phyloP scores from a whole-genome alignment of 2,113 vertebrate genomes.

The Tachuris rubrigastra region DNA sequence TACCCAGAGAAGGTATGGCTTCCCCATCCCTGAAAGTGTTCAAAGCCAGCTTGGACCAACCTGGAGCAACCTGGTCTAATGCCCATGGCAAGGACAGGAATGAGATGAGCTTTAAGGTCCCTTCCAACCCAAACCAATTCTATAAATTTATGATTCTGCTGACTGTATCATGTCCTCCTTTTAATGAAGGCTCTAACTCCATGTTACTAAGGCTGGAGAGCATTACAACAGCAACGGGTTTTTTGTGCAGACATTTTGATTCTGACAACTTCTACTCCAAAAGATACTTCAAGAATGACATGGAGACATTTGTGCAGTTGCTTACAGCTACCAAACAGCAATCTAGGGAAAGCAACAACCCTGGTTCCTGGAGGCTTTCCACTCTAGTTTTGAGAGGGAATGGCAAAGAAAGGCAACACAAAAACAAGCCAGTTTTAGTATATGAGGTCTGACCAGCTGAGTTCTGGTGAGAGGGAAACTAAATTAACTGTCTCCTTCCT shows the following conservation, averaged over 20 bases:
- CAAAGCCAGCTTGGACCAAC: not conserved
- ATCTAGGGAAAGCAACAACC: not conserved
- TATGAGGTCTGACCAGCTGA: not conserved
- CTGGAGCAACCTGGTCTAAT: not conserved
- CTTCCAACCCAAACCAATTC: not conserved
- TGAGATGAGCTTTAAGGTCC: not conserved
- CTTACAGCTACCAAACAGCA: not conserved
- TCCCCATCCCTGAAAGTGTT: not conserved
- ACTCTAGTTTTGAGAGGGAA: not conserved
- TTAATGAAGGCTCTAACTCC: not conserved
- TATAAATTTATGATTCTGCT: not conserved
- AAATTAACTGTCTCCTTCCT: conserved; percentile 25
- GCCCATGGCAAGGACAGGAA: not conserved
- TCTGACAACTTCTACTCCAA: not conserved
- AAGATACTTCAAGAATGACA: not conserved
- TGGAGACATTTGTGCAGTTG: not conserved
- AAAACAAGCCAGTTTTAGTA: not conserved
- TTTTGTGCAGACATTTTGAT: not conserved
- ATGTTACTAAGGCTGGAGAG: not conserved
- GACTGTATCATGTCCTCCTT: not conserved
- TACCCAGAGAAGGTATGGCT: not conserved
- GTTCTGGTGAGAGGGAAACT: not conserved
- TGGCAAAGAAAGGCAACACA: not conserved
- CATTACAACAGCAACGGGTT: not conserved
- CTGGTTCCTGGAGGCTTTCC: not conserved